Evolutionary conservation across 2,797 vertebrate species (phyloP).

Genomic region (Silurus lanzhouensis): DNA sequence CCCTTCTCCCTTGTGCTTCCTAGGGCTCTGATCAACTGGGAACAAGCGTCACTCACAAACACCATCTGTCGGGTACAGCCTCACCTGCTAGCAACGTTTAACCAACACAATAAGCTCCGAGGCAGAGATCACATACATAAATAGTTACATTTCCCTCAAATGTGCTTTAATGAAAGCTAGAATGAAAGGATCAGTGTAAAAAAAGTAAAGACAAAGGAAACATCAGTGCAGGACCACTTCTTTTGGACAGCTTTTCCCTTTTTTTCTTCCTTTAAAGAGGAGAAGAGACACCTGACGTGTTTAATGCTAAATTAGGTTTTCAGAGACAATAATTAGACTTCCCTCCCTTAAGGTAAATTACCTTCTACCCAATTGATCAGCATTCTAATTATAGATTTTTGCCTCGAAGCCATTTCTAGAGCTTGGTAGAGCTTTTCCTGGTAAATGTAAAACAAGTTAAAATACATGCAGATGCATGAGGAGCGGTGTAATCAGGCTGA

Average conservation of each 20-base stretch:
- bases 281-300: slow-evolving; percentile 81
- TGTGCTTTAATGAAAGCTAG: not conserved
- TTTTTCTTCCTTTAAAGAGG: slow-evolving; percentile 58
- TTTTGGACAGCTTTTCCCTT: slow-evolving; percentile 73
- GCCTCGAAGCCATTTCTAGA: slow-evolving; percentile 71
- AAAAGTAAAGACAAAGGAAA: slow-evolving; percentile 48
- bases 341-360: slow-evolving; percentile 82
- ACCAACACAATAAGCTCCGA: slow-evolving; percentile 59
- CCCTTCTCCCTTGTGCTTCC: slow-evolving; percentile 71
- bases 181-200: slow-evolving; percentile 63
- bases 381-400: slow-evolving; percentile 82
- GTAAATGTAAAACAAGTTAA: slow-evolving; percentile 76
- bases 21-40: slow-evolving; percentile 81
- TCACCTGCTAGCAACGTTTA: slow-evolving; percentile 72
- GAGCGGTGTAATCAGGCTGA: slow-evolving; percentile 55
- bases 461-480: slow-evolving; percentile 61
- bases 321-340: slow-evolving; percentile 86
- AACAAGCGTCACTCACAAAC: slow-evolving; percentile 76
- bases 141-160: slow-evolving; percentile 37
- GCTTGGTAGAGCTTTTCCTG: slow-evolving; percentile 54
- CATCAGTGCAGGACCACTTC: slow-evolving; percentile 56
- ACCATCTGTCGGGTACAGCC: slow-evolving; percentile 85
- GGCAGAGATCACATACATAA: not conserved
- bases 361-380: slow-evolving; percentile 83
- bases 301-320: slow-evolving; percentile 82